phyloP scores from a whole-genome alignment of 2,797 vertebrate species.

The Alectoris magna region DNA sequence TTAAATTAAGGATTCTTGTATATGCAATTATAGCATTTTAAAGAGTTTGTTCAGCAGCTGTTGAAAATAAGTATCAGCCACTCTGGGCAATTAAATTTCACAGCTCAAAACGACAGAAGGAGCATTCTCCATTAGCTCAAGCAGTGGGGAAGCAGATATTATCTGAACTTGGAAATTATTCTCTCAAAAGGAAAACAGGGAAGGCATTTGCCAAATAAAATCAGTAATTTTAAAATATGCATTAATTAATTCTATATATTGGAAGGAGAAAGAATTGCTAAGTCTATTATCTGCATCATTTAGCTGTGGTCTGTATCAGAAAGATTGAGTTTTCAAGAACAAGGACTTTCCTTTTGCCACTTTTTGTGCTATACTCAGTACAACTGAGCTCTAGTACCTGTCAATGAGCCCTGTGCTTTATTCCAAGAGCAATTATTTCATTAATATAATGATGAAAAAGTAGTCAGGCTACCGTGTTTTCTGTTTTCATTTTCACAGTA shows the following conservation, averaged over 20 bases:
- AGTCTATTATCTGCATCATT: background rate
- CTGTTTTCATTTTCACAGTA: background rate
- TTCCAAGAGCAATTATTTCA: background rate
- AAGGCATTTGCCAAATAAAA: conserved; percentile 6
- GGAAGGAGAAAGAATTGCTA: background rate
- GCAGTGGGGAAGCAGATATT: conserved; percentile 5
- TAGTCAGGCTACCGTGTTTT: background rate
- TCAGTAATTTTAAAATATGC: background rate
- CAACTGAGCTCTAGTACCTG: background rate
- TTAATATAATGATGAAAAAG: background rate
- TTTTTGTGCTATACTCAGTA: background rate
- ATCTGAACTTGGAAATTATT: conserved; percentile 46
- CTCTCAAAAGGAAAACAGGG: background rate
- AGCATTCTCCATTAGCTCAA: conserved; percentile 34
- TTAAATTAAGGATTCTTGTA: conserved; percentile 46
- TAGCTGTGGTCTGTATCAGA: background rate
- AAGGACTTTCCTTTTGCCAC: background rate
- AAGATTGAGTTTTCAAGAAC: background rate
- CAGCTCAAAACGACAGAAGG: background rate
- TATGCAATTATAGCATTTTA: conserved; percentile 43
- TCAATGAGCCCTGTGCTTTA: accelerated
- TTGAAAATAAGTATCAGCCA: conserved; percentile 58
- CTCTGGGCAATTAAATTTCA: conserved; percentile 62
- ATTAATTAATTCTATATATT: background rate
- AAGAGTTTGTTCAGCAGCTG: conserved; percentile 66